These are phyloP conservation scores for Atlantisia rogersi DNA, from an alignment of 2,113 vertebrate genomes.

Conservation along the genomic window DNA sequence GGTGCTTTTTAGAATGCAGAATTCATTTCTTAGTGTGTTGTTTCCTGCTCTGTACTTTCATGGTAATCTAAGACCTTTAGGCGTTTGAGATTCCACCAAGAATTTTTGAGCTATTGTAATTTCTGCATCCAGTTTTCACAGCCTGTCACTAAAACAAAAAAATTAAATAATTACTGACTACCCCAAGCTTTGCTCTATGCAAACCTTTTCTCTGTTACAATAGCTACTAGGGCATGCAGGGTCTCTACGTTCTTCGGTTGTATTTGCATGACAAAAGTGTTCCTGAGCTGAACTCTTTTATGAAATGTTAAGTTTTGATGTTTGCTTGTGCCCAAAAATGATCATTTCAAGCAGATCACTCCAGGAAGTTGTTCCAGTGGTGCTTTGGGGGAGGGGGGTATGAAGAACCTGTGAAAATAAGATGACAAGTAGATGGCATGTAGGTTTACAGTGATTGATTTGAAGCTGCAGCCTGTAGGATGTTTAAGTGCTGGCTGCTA, in stretches of 20 bases:
- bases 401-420: constrained; percentile 64
- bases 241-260: neutral
- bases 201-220: neutral
- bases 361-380: constrained; percentile 60
- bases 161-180: neutral
- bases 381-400: constrained; percentile 35
- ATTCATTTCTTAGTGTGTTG: neutral
- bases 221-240: neutral
- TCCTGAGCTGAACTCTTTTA: constrained; percentile 13
- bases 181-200: neutral
- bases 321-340: constrained; percentile 23
- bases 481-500: constrained; percentile 70
- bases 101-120: neutral
- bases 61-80: neutral
- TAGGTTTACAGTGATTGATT: constrained; percentile 68
- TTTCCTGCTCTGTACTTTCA: neutral
- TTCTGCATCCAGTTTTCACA: neutral
- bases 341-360: constrained; percentile 28
- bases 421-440: constrained; percentile 66
- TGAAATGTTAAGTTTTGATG: constrained; percentile 16
- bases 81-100: neutral
- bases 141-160: neutral
- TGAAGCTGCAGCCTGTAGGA: constrained; percentile 61
- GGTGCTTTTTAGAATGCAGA: neutral
- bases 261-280: neutral